These are phyloP conservation scores for Alosa sapidissima DNA, from an alignment of 2,797 vertebrate species.

Conservation along the genomic window DNA sequence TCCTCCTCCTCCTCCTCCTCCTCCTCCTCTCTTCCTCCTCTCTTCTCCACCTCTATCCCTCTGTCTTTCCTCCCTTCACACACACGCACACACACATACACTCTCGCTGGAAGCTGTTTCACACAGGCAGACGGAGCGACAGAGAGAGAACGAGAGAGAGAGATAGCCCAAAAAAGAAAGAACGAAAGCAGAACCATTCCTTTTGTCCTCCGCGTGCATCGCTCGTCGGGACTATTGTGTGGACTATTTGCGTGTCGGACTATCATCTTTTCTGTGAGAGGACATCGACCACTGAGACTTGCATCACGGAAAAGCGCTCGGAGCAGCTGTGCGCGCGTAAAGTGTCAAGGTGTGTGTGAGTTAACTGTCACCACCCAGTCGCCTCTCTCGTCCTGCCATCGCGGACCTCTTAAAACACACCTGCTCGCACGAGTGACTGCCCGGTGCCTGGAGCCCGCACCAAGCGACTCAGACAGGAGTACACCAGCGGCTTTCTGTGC, in stretches of 20 bases:
- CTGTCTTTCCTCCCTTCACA: neutral
- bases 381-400: too few species aligned
- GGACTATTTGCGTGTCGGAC: neutral
- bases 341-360: neutral
- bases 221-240: neutral
- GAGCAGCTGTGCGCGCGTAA: neutral
- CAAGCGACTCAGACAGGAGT: neutral
- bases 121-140: neutral
- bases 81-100: neutral
- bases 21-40: conserved; percentile 47
- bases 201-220: neutral
- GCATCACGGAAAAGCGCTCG: neutral
- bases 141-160: neutral
- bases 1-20: conserved; percentile 57
- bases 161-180: neutral
- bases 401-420: too few species aligned
- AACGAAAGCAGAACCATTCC: neutral
- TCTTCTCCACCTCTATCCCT: conserved; percentile 47
- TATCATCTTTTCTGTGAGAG: neutral
- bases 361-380: neutral
- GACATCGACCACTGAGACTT: neutral
- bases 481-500: neutral
- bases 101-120: neutral
- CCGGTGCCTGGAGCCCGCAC: neutral
- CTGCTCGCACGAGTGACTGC: too few species aligned